Evolutionary conservation across 2,888 invertebrate genomes (phyloP), one percentile per base, ranked within the genome.

Genomic region (Polydrusus pterygomalis): DNA sequence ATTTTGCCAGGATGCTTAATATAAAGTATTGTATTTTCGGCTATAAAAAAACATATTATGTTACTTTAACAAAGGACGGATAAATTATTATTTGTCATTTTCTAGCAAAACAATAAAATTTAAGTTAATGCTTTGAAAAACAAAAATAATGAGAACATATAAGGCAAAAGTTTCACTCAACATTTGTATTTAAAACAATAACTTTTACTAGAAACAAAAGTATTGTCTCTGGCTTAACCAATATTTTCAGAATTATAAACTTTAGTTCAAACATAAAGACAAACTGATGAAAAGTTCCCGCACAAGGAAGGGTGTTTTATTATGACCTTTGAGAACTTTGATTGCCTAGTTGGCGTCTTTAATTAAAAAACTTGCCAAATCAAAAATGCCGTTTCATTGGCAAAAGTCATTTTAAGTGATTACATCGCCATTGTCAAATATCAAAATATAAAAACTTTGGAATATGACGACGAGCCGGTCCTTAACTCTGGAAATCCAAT

Each of bases 311-410:
- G 60, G 45, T 71, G 63, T 71, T 75, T 67, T 75, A 75, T 75
- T 72, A 54, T 60, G 58, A 67, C 67, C 71, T 72, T 71, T 62
- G 38, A 54, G 67, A 71, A 58, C 62, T 62, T 64, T 60, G 49
- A 64, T 67, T 71, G 70, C 62, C 62, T 71, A 56, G 60, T 62
- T 58, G 45, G 67, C 51, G 71, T 68, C 67, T 63, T 75, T 75
- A 75, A 75, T 75, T 75, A 75, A 72, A 76, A 76, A 76, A 76
- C 76, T 72, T 76, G 43, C 56, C 63, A 64, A 73, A 76, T 72
- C 72, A 76, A 76, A 76, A 62, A 76, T 34, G 56, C 56, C 69
- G 56, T 54, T 62, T 62, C 49, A 62, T 51, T 34, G 63, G 38
- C 67, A 62, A 69, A 69, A 51, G 58, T 58, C 56, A 54, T 76